Base-by-base conservation (phyloP, 2,797 vertebrate genomes). In the Cyclopterus lumpus region DNA sequence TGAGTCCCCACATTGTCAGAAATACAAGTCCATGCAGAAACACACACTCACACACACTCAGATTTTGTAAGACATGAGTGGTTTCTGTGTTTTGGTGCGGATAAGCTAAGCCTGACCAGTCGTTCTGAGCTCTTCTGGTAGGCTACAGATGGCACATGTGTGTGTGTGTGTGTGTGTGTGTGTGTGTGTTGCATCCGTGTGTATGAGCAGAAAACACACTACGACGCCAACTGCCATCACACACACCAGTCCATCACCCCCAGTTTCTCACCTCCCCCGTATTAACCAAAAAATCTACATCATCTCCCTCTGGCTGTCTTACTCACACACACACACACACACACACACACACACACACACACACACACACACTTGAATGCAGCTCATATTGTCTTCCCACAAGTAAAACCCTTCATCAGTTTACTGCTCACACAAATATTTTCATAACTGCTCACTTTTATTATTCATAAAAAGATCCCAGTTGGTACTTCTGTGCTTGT, bases 61-160 rank as follows among this genome's bases (percentile, higher is more conserved):
- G 69, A 79, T 67, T 79, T 60, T 66, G 77, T 68, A 48, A 67
- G 30, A 84, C 73, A 75, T 1, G 58, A 82, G 68, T 30, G 53
- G 22, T 77, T 86, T 71, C 42, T 84, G 83, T 73, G 72, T 87
- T 79, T 80, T 36, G 75, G 44, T 54, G 79, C 40, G 3, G 71
- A 71, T 58, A 82, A 79, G 80, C 73, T 77, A 65, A 46, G 62
- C 34, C 53, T 67, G 69, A 90, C 80, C 86, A 74, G 89, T 75
- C 44, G 57, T 75, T 73, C 55, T 59, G 59, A 65, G 67, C 80
- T 83, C 80, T 80, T 83, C 80, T 79, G 80, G 84, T 73, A 86
- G 71, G 74, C 75, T 90, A 53, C 91, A 91, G 90, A 90, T 91
- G 89, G 91, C 66, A 51, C 53, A 1, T 68, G 69, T 76, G 81